Percentiles rank a stretch among this genome's conserved stretches.
phyloP scores from a whole-genome alignment of 2,797 vertebrate species.

The Darevskia mixta region DNA sequence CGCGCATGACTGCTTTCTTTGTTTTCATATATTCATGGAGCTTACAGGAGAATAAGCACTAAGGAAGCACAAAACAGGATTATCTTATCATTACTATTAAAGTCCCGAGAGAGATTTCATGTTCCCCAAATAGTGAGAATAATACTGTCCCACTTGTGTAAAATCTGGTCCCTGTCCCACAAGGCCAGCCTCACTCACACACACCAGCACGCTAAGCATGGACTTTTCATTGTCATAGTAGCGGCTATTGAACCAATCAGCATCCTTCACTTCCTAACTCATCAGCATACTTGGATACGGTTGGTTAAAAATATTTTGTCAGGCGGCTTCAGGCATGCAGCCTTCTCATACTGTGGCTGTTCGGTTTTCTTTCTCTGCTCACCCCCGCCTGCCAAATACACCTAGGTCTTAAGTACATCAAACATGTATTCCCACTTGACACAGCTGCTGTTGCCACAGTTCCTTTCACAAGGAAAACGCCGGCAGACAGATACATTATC shows the following conservation, averaged over 20 bases:
- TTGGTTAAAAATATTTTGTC: not conserved
- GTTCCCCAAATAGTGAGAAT: not conserved
- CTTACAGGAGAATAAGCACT: not conserved
- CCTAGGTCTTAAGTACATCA: not conserved
- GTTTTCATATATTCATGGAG: not conserved
- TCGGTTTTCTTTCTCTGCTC: not conserved
- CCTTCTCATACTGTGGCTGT: not conserved
- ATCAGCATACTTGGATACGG: not conserved
- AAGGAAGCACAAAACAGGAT: not conserved
- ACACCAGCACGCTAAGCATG: not conserved
- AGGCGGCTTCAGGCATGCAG: not conserved
- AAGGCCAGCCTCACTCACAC: not conserved
- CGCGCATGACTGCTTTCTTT: not conserved
- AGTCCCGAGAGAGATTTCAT: not conserved
- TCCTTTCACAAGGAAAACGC: constrained; percentile 34
- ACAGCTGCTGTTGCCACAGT: constrained; percentile 15
- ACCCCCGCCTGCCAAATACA: too few species aligned
- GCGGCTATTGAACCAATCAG: not conserved
- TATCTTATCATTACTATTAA: not conserved
- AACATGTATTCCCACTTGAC: not conserved
- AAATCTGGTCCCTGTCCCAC: not conserved
- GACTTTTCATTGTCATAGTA: not conserved
- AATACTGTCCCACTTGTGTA: not conserved
- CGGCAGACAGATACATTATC: not conserved
- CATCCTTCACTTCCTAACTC: not conserved